These are phyloP conservation scores for Loxodonta africana DNA, from an alignment of 2,113 vertebrate genomes.

Conservation along the genomic window DNA sequence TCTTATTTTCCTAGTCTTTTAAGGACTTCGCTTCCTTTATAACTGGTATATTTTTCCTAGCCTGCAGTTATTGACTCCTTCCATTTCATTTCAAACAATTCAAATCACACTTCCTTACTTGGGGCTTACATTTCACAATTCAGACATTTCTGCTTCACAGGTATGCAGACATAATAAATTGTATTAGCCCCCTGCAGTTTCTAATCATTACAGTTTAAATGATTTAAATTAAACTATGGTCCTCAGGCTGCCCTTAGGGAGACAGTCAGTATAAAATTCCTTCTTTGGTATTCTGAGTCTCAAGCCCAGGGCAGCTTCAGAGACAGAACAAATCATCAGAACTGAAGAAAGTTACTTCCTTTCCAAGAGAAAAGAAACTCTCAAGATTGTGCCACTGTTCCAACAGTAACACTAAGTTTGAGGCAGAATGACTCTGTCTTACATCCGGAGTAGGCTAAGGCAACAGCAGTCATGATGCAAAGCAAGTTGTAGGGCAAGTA, in stretches of 20 bases:
- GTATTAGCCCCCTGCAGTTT: slow-evolving; percentile 42
- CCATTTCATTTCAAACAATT: neutral
- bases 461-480: neutral
- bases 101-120: neutral
- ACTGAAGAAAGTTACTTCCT: neutral
- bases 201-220: slow-evolving; percentile 68
- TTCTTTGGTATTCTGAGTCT: neutral
- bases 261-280: neutral
- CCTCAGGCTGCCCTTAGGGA: neutral
- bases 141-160: slow-evolving; percentile 50
- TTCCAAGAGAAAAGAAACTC: neutral
- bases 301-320: neutral
- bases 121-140: slow-evolving; percentile 62
- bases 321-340: neutral
- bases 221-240: slow-evolving; percentile 69
- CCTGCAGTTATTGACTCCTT: neutral
- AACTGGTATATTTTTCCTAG: neutral
- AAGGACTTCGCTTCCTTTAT: neutral
- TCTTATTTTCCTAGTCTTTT: neutral
- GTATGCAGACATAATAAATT: slow-evolving; percentile 57
- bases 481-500: neutral
- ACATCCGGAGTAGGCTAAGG: neutral
- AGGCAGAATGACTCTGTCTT: neutral
- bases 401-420: neutral
- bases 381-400: neutral